Percentiles rank a stretch among this genome's conserved stretches.
Evolutionary conservation across 2,888 invertebrate genomes (phyloP).

Genomic region (Physocephala rufipes): DNA sequence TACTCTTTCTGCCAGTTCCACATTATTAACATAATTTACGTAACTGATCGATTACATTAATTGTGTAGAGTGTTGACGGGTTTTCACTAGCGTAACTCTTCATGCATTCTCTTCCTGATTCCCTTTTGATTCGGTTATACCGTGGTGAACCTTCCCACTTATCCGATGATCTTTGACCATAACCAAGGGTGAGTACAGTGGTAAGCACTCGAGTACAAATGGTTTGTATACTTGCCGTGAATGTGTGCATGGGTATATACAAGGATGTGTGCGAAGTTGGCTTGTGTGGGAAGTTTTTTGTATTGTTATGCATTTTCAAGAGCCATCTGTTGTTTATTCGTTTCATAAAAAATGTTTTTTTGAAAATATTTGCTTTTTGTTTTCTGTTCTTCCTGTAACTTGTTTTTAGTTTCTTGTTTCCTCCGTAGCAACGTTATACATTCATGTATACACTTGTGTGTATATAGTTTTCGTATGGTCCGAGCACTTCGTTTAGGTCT

Average conservation of each 20-base stretch:
- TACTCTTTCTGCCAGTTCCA: too few species aligned
- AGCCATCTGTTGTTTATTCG: conserved; percentile 6
- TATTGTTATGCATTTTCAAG: conserved; percentile 1
- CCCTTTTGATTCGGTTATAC: too few species aligned
- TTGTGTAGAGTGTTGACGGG: too few species aligned
- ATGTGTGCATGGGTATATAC: not conserved
- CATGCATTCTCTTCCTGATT: too few species aligned
- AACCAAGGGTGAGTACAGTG: not conserved
- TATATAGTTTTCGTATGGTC: conserved; percentile 14
- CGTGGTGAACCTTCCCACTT: not conserved
- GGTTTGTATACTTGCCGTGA: too few species aligned
- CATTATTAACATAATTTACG: too few species aligned
- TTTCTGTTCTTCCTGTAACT: conserved; percentile 21
- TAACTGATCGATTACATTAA: too few species aligned
- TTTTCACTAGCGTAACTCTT: too few species aligned
- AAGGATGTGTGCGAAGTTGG: not conserved
- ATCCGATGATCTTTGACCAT: conserved; percentile 1
- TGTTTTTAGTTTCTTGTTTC: conserved; percentile 38
- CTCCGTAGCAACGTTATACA: conserved; percentile 33
- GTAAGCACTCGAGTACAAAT: not conserved
- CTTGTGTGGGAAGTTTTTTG: conserved; percentile 1
- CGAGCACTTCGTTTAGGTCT: not conserved
- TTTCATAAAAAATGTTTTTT: too few species aligned
- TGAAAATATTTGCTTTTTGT: too few species aligned
- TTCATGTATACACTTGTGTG: conserved; percentile 9